Conservation (phyloP, 2,797 vertebrate genomes). For the Perodicticus potto region DNA sequence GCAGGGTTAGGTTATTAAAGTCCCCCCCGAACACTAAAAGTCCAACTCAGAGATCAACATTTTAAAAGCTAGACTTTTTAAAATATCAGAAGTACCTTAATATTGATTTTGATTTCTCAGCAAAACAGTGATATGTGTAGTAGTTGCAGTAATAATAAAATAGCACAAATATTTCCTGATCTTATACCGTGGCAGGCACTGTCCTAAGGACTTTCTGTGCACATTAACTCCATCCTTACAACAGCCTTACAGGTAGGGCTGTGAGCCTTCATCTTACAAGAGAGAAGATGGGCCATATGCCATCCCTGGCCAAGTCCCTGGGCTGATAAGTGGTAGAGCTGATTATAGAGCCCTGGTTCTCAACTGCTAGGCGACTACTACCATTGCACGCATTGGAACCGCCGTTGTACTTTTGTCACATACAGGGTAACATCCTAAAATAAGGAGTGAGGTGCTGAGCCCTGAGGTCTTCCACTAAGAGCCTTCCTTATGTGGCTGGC, state of each 20-base stretch:
- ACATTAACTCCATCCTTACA: not conserved
- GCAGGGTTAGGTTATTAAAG: not conserved
- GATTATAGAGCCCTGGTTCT: not conserved
- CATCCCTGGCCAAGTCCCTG: not conserved
- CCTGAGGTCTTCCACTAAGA: not conserved
- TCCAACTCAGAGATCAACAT: not conserved
- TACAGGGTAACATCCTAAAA: not conserved
- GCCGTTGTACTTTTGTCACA: not conserved
- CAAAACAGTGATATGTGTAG: not conserved
- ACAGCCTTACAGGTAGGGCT: not conserved
- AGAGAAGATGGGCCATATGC: not conserved
- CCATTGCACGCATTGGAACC: not conserved
- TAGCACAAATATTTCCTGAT: not conserved
- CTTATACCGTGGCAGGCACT: not conserved
- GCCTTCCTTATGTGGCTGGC: not conserved
- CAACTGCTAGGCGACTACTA: not conserved
- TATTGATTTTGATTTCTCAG: not conserved
- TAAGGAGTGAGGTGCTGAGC: not conserved
- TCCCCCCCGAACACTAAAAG: conserved; percentile 8
- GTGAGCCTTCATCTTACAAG: not conserved
- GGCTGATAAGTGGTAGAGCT: not conserved
- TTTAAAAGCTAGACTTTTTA: not conserved
- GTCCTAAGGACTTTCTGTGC: not conserved
- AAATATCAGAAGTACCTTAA: conserved; percentile 1
- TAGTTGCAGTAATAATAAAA: not conserved